Conservation (phyloP, 2,797 vertebrate genomes). For the Pipistrellus kuhlii region DNA sequence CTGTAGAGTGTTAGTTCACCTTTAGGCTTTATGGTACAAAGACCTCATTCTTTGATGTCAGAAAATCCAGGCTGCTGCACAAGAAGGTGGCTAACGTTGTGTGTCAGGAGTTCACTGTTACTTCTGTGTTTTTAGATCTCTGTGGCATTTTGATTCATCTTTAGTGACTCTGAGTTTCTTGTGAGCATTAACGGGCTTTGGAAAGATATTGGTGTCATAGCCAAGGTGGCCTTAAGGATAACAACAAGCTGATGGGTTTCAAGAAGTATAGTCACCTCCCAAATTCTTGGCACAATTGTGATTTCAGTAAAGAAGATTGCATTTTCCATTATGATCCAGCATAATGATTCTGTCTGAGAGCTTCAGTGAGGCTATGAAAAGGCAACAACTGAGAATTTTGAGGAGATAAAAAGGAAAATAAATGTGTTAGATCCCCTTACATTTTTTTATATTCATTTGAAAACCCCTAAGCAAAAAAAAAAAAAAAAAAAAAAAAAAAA, state of each 20-base stretch:
- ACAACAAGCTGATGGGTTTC: background rate
- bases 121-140: background rate
- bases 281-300: slow-evolving; percentile 38
- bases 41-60: background rate
- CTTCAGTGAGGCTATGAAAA: background rate
- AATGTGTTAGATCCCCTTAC: background rate
- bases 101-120: background rate
- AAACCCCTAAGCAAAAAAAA: background rate
- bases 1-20: background rate
- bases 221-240: background rate
- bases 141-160: slow-evolving; percentile 41
- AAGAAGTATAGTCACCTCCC: background rate
- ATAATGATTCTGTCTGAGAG: background rate
- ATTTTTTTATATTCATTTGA: background rate
- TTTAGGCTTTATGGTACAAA: background rate
- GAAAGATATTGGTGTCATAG: slow-evolving; percentile 32
- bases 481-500: background rate
- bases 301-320: slow-evolving; percentile 51
- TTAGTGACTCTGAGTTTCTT: slow-evolving; percentile 53
- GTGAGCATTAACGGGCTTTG: background rate
- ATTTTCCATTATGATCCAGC: slow-evolving; percentile 26
- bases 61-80: background rate
- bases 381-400: background rate
- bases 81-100: background rate
- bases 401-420: slow-evolving; percentile 4